phyloP scores from a whole-genome alignment of 2,113 vertebrate species.

The Psettodes erumei region DNA sequence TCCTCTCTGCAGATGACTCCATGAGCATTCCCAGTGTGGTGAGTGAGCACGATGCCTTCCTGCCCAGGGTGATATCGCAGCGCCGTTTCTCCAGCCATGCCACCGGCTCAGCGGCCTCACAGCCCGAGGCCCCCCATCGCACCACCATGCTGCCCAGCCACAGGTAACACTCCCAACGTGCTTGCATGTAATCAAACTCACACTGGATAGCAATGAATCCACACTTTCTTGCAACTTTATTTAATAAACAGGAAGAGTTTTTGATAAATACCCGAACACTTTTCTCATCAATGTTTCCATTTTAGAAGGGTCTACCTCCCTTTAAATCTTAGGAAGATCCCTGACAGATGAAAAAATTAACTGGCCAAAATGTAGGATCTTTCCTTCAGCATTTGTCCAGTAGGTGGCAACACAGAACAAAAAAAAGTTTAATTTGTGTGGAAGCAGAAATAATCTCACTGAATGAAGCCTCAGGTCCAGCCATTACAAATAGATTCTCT shows the following conservation, averaged over 20 bases:
- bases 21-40: conserved; percentile 98
- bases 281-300: not conserved
- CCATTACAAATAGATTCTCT: not conserved
- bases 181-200: not conserved
- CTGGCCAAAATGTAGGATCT: not conserved
- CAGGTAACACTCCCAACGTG: conserved; percentile 84
- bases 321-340: too few relatives aligned
- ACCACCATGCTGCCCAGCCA: conserved; percentile 95
- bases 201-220: too few relatives aligned
- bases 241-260: not conserved
- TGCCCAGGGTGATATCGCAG: conserved; percentile 90
- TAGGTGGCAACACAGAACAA: not conserved
- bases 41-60: conserved; percentile 96
- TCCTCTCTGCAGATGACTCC: conserved; percentile 88
- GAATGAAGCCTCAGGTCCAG: not conserved
- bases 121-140: conserved; percentile 87
- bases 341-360: not conserved
- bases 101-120: conserved; percentile 88
- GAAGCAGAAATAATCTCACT: conserved; percentile 6
- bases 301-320: too few relatives aligned
- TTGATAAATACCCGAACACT: not conserved
- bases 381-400: not conserved
- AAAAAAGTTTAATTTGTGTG: not conserved
- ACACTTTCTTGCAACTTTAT: not conserved
- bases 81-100: conserved; percentile 96